These are phyloP conservation scores for Palythoa heliodiscus DNA, from an alignment of 92 coral and sea anemone genomes.

Conservation along the genomic window DNA sequence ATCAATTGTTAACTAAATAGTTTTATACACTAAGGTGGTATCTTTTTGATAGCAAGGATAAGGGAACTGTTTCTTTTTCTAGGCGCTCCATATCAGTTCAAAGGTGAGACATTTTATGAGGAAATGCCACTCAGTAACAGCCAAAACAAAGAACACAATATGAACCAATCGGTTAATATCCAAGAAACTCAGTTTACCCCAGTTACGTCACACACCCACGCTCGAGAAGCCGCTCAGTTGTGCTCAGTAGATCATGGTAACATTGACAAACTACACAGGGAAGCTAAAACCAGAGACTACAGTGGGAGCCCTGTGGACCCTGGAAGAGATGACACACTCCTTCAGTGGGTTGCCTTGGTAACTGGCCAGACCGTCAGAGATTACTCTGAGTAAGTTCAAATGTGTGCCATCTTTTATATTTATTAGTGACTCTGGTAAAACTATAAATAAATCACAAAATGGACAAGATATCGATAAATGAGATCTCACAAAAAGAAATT, in stretches of 20 bases:
- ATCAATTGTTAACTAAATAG: no score
- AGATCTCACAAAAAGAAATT: no score
- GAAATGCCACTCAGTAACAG: not conserved
- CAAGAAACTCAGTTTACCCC: no score
- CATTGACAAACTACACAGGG: not conserved
- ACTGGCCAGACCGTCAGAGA: slow-evolving; percentile 2
- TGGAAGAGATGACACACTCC: not conserved
- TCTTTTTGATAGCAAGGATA: no score
- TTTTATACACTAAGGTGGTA: no score
- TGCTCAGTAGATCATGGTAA: not conserved
- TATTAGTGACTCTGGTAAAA: no score
- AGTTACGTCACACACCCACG: not conserved
- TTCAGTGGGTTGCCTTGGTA: slow-evolving; percentile 18
- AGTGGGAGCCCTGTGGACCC: slow-evolving; percentile 14
- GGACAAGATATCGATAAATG: no score
- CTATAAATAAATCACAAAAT: no score
- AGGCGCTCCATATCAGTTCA: not conserved
- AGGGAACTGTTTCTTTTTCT: not conserved
- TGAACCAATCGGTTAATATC: not conserved
- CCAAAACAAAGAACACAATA: not conserved
- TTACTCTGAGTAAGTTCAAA: slow-evolving; percentile 7
- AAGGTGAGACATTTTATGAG: not conserved
- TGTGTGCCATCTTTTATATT: no score
- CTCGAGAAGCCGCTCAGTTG: not conserved
- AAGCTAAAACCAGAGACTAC: not conserved